These are phyloP conservation scores for Drosophila insularis DNA, from an alignment of 1,140 invertebrate species.

Conservation along the genomic window DNA sequence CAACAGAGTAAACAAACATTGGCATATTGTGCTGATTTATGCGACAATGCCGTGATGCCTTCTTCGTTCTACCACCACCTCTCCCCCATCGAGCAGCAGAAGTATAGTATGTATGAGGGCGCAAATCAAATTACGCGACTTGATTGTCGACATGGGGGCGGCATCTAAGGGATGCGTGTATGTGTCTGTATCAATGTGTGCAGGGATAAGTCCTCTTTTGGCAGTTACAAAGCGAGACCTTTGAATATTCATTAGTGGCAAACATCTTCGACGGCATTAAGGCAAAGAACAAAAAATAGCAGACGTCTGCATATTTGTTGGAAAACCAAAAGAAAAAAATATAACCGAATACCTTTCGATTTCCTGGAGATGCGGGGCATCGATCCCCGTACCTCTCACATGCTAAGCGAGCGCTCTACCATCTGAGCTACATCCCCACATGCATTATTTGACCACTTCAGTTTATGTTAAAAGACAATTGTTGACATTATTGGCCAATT, in stretches of 20 bases:
- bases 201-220: constrained; percentile 45
- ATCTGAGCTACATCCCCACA: constrained; percentile 87
- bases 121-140: constrained; percentile 78
- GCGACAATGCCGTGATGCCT: constrained; percentile 68
- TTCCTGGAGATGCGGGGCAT: constrained; percentile 86
- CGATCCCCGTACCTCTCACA: constrained; percentile 92
- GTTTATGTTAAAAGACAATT: constrained; percentile 28
- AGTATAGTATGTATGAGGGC: constrained; percentile 16
- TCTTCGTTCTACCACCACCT: neutral
- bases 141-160: constrained; percentile 72
- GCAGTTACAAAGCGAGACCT: constrained; percentile 67
- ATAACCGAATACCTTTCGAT: constrained; percentile 30
- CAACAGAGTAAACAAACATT: constrained; percentile 77
- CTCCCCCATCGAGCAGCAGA: neutral
- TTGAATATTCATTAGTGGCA: constrained; percentile 77
- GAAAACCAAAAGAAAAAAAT: constrained; percentile 38
- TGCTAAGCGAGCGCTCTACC: constrained; percentile 93
- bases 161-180: constrained; percentile 20
- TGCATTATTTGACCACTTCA: neutral
- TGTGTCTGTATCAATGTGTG: constrained; percentile 6
- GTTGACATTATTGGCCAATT: constrained; percentile 41
- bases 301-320: constrained; percentile 71
- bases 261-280: constrained; percentile 48
- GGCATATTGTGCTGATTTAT: constrained; percentile 82
- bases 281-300: constrained; percentile 52